Base-by-base conservation (phyloP, 1,140 invertebrate species). In the Globodera rostochiensis region DNA sequence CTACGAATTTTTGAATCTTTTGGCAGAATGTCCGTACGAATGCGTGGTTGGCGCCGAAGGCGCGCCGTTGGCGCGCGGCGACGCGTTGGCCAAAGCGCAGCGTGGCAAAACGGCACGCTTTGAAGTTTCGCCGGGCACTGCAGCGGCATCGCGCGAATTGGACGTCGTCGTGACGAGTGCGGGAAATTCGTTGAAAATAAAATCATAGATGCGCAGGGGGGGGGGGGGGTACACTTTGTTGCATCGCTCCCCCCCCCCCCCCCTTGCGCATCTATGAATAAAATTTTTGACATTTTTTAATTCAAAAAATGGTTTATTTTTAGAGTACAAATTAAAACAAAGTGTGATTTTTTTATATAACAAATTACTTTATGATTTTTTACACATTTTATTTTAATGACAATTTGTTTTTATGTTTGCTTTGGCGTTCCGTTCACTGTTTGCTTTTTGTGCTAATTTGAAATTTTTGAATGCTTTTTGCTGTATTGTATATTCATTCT, bases 101-200 rank as follows among this genome's bases (percentile, higher is more conserved):
- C 90, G 92, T 69, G 93, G 93, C 49, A 91, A 91, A 60, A 91
- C 91, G 6, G 92, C 93, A 49, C 90, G 90, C 66, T 93, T 94
- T 85, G 92, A 92, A 79, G 91, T 94, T 25, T 91, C 93, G 85
- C 90, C 91, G n/a, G 87, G 85, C 64, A 78, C 25, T 36, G 90
- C 90, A 45, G 91, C 90, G 7, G 90, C 90, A 5, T 84, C 86
- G 21, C 90, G 84, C 74, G 91, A 91, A 45, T 86, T 92, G 25
- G 90, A 90, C 80, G 91, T 92, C n/a, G 85, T 84, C 50, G 88
- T 92, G 21, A 89, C 89, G 85, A 91, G 92, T 91, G 53, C 46
- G 78, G 78, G 53, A 49, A 79, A 75, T 79, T 36, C 19, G 19
- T n/a, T n/a, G n/a, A n/a, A n/a, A n/a, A n/a, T n/a, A n/a, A n/a